Conservation (phyloP, 2,113 vertebrate genomes). For the Rhegmatorhina hoffmannsi region DNA sequence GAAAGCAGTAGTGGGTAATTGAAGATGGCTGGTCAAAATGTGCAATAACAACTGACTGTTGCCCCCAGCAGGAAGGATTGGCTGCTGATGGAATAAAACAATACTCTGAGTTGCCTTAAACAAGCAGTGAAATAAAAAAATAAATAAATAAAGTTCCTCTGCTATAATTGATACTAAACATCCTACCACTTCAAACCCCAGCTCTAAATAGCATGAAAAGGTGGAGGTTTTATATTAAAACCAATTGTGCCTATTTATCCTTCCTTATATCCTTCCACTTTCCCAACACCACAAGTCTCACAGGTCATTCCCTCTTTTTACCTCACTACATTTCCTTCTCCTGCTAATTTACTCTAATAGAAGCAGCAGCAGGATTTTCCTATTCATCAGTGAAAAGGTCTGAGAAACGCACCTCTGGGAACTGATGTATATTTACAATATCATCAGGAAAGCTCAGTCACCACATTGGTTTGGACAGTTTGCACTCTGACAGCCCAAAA, state of each 20-base stretch:
- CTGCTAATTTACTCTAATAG: neutral
- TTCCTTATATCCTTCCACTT: neutral
- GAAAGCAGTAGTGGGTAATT: neutral
- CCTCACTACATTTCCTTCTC: neutral
- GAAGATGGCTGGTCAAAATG: neutral
- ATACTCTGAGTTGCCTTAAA: neutral
- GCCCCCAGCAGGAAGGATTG: neutral
- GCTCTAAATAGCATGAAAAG: neutral
- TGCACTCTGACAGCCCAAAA: neutral
- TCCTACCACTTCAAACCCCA: neutral
- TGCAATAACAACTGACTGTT: neutral
- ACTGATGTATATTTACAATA: slow-evolving; percentile 22
- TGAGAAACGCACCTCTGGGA: slow-evolving; percentile 4
- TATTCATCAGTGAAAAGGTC: neutral
- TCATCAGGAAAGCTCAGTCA: neutral
- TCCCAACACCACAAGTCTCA: neutral
- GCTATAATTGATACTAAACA: neutral
- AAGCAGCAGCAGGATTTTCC: neutral
- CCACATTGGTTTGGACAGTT: neutral
- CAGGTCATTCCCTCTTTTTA: neutral
- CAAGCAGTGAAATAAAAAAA: neutral
- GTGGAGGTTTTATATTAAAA: neutral
- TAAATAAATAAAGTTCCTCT: neutral
- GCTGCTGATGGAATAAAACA: neutral
- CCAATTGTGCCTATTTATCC: neutral